These are phyloP conservation scores for Toxotes jaculatrix DNA, from an alignment of 2,113 vertebrate species.

Conservation along the genomic window DNA sequence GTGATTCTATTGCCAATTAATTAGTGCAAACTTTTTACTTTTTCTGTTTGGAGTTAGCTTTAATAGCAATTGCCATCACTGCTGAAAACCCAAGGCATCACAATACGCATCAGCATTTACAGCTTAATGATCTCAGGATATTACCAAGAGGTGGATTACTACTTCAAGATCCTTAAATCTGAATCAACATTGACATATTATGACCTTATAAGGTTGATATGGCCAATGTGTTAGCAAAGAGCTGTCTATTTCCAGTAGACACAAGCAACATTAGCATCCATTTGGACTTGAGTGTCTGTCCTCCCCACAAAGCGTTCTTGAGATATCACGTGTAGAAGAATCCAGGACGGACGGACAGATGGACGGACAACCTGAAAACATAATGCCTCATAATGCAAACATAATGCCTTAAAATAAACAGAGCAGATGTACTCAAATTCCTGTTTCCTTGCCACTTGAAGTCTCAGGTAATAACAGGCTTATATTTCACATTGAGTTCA, in stretches of 20 bases:
- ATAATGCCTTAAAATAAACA: not conserved
- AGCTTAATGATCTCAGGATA: not conserved
- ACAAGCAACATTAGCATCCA: not conserved
- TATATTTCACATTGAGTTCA: not conserved
- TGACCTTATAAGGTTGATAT: not conserved
- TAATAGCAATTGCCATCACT: not conserved
- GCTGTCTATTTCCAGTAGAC: not conserved
- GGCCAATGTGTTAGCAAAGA: not conserved
- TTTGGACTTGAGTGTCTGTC: too few species aligned
- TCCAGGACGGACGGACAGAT: too few species aligned
- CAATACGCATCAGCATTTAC: not conserved
- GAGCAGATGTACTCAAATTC: not conserved
- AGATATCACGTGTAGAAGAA: too few species aligned
- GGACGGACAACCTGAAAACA: too few species aligned
- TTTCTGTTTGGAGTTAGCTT: not conserved
- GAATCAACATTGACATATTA: not conserved
- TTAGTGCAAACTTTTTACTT: slow-evolving; percentile 9
- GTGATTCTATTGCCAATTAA: not conserved
- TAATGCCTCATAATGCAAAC: too few species aligned
- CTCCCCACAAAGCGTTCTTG: too few species aligned
- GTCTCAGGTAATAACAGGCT: not conserved
- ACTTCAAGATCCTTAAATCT: not conserved
- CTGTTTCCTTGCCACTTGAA: not conserved
- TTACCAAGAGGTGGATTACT: not conserved
- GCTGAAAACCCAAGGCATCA: not conserved